Conservation (phyloP, 1,140 invertebrate genomes). For the Habropoda laboriosa region DNA sequence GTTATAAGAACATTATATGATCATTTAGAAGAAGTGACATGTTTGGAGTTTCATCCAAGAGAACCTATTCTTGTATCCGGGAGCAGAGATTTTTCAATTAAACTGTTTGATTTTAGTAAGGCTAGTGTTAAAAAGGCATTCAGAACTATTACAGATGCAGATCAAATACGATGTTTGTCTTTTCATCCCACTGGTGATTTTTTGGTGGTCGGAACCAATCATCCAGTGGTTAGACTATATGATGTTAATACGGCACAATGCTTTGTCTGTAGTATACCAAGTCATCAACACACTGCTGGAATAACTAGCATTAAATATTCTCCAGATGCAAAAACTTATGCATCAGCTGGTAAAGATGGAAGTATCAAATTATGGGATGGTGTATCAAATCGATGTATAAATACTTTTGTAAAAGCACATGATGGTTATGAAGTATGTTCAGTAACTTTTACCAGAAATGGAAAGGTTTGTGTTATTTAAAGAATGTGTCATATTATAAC, state of each 20-base stretch:
- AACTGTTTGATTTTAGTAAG: conserved; percentile 99
- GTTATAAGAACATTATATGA: conserved; percentile 99
- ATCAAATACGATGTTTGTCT: conserved; percentile 92
- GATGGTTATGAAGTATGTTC: conserved; percentile 97
- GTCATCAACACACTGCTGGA: conserved; percentile 94
- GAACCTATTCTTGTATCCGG: conserved; percentile 97
- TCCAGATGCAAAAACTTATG: conserved; percentile 93
- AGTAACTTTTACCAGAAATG: conserved; percentile 96
- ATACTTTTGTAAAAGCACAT: conserved; percentile 96
- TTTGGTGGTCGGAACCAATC: conserved; percentile 95
- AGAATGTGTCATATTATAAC: neutral
- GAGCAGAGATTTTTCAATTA: conserved; percentile 95
- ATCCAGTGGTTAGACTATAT: conserved; percentile 95
- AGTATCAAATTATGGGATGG: conserved; percentile 98
- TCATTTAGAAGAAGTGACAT: conserved; percentile 98
- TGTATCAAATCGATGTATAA: conserved; percentile 96
- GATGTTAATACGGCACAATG: conserved; percentile 98
- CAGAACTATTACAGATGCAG: conserved; percentile 96
- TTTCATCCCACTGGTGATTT: conserved; percentile 98
- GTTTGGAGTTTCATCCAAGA: conserved; percentile 97
- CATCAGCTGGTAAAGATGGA: conserved; percentile 95
- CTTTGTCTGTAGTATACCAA: conserved; percentile 95
- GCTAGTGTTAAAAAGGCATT: conserved; percentile 98
- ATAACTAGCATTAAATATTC: conserved; percentile 92
- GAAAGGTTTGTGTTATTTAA: conserved; percentile 88